Conservation (phyloP, 2,113 vertebrate genomes). For the Petrocephalus microphthalmus region DNA sequence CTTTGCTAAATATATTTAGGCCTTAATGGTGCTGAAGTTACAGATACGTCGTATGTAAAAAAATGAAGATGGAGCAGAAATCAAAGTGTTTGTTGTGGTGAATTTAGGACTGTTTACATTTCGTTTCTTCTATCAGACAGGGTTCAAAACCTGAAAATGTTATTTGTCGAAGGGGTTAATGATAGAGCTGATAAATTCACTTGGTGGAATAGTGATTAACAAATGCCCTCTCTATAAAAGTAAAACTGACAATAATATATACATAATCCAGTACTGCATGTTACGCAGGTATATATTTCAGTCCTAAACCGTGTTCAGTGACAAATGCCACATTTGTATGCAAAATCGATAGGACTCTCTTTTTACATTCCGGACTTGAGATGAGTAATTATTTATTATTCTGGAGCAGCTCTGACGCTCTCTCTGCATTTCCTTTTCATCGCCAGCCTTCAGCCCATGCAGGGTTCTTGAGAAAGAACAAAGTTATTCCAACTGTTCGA, state of each 20-base stretch:
- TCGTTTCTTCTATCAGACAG: background rate
- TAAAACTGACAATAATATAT: background rate
- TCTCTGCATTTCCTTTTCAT: background rate
- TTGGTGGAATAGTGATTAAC: background rate
- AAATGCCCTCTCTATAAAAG: background rate
- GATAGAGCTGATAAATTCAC: background rate
- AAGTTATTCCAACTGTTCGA: conserved; percentile 22
- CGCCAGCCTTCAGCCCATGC: background rate
- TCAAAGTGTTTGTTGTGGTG: background rate
- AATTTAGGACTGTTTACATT: background rate
- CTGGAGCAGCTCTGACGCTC: background rate
- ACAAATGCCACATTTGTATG: conserved; percentile 1
- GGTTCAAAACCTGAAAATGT: background rate
- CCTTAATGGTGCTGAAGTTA: background rate
- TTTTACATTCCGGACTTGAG: background rate
- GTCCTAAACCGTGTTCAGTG: background rate
- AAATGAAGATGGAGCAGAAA: background rate
- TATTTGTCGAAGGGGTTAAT: background rate
- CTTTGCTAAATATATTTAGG: background rate
- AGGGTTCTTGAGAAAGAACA: conserved; percentile 20
- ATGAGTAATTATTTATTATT: conserved; percentile 1
- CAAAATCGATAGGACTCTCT: background rate
- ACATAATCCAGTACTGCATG: background rate
- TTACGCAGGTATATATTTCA: background rate
- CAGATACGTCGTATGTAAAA: background rate